Base-by-base conservation (phyloP, 1,140 invertebrate genomes). In the Brachionus plicatilis region DNA sequence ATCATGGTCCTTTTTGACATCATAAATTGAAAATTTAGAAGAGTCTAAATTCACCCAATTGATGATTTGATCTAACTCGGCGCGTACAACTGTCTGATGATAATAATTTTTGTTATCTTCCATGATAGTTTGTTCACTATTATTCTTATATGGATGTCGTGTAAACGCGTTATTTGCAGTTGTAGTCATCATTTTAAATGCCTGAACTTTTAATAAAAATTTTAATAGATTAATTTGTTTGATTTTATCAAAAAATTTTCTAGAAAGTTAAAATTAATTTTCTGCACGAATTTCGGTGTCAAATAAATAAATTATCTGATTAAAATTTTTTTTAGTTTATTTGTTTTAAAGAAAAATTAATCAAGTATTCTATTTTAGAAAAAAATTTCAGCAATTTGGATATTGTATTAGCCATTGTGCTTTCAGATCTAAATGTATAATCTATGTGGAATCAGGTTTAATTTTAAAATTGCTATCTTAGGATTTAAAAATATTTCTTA, bases 101-200 rank as follows among this genome's bases (percentile, higher is more conserved):
- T 82, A 82, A 45, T 82, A 82, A 47, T n/a, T 65, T 24, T 82
- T 82, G 20, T 82, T 65, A 47, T 68, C 65, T 68, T 82, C 79
- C 12, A 82, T 29, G 11, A 82, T 68, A 68, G 79, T 82, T 45
- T 82, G 79, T 14, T 82, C 79, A 45, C 50, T 65, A 41, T 68
- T 82, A 17, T 82, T 82, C 11, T 12, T 20, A 68, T 65, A 82
- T 27, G 37, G 29, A 12, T 82, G 79, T 37, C 79, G 12, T 6
- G 53, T 20, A 43, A 47, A 82, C 0, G 17, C n/a, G 50, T 76
- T 76, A 3, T 27, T 27, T 27, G 72, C 1, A 8, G 72, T 76
- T 8, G 43, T 20, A 12, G 79, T 60, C 33, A 82, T 47, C 20
- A 6, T 24, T 65, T 56, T 12, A 3, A 65, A 41, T 9, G 50